Evolutionary conservation across 2,888 invertebrate genomes (phyloP), one percentile per base, ranked within the genome.

Genomic region (Oegoconia quadripuncta): DNA sequence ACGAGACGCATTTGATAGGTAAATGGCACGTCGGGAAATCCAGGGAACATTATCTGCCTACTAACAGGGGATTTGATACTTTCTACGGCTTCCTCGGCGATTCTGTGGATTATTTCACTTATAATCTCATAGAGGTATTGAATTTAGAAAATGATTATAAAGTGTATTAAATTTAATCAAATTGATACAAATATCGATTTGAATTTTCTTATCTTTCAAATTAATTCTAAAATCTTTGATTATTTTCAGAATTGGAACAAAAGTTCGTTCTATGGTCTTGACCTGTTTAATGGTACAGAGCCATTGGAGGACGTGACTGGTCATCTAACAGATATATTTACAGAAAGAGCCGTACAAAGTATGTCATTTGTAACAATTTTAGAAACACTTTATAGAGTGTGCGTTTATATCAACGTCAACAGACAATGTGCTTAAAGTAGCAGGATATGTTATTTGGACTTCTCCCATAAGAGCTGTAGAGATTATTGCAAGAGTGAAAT

Each of bases 11-110:
- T 70, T 88, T 94, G 26, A 88, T 97, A 9, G 97, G 96, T 26
- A 97, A 97, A 88, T 96, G 96, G 96, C 91, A 92, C 74, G 86
- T 96, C 57, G 96, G 96, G n/a, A 93, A 91, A 76, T 91, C 90
- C 55, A 86, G 89, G 39, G 87, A 89, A 50, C 89, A 89, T 52
- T 94, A 91, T 74, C 91, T 92, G 0, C 95, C 95, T 1, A 90
- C 89, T 26, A 89, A 87, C 58, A 89, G 94, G 51, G 95, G 95
- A 33, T 95, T 95, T 72, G 91, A 94, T 60, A 89, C 90, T 23
- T 95, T 95, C 71, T 93, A 91, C 60, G 97, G 97, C 29, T 96
- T 94, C 75, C 93, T 93, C 84, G 92, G 91, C 51, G 93, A 92
- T 8, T 90, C 91, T 48, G 91, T 93, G 49, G 93, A 95, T 69